phyloP scores from a whole-genome alignment of 2,888 invertebrate species.

The Rhyacophila evoluta region DNA sequence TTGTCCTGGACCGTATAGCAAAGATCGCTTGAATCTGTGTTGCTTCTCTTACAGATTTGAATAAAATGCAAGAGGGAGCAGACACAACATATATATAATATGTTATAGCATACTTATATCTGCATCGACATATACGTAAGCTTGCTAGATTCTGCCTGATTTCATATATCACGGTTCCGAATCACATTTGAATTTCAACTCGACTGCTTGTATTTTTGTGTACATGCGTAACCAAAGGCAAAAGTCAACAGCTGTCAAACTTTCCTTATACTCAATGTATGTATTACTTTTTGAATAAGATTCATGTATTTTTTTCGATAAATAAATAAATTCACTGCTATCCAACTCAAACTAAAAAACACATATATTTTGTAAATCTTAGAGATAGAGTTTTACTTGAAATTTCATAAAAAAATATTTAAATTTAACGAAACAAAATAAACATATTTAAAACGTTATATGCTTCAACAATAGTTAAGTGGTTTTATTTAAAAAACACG shows the following conservation, averaged over 20 bases:
- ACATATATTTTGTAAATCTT: no score
- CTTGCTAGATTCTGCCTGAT: constrained; percentile 45
- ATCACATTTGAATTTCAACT: constrained; percentile 49
- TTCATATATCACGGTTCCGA: constrained; percentile 51
- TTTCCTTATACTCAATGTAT: no score
- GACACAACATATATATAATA: background rate
- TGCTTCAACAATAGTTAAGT: no score
- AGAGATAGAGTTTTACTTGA: no score
- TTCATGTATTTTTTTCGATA: no score
- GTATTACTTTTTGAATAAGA: no score
- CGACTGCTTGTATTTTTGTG: background rate
- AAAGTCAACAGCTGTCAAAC: background rate
- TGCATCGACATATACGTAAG: constrained; percentile 42
- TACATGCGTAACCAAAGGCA: background rate
- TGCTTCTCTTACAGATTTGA: constrained; percentile 40
- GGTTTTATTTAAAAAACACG: no score
- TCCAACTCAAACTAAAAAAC: no score
- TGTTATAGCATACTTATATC: background rate
- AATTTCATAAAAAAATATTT: no score
- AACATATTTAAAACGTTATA: no score
- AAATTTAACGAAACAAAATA: no score
- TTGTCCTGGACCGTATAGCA: constrained; percentile 1
- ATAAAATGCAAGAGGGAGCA: constrained; percentile 48
- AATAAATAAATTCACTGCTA: no score
- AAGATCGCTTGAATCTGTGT: constrained; percentile 41